Conservation (phyloP, 2,113 vertebrate species). For the Apodemus speciosus region DNA sequence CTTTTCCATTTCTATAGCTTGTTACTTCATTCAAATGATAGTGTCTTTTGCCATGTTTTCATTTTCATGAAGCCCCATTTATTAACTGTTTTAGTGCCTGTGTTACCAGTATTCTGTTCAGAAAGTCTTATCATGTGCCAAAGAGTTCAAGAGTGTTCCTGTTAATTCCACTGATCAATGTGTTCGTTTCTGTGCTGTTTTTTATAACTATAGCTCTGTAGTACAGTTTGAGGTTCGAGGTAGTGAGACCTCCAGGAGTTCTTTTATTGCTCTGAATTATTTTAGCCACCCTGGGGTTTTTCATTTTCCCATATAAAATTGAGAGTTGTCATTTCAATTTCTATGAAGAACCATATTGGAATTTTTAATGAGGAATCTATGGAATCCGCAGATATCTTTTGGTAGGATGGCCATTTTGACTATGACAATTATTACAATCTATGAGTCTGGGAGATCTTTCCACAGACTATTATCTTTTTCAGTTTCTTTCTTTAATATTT, state of each 20-base stretch:
- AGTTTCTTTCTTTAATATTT: background rate
- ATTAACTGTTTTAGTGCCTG: background rate
- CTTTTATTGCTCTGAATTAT: background rate
- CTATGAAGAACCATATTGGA: background rate
- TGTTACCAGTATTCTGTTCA: background rate
- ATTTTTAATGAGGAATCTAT: background rate
- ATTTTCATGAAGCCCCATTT: background rate
- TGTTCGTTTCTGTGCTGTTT: background rate
- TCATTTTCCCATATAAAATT: background rate
- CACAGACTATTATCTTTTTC: background rate
- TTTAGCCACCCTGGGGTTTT: background rate
- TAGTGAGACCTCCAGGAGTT: background rate
- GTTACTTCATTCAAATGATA: background rate
- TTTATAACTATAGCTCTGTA: background rate
- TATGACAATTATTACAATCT: background rate
- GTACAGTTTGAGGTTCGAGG: background rate
- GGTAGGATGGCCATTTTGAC: background rate
- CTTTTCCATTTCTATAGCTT: background rate
- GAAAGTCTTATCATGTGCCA: background rate
- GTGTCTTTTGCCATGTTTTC: background rate
- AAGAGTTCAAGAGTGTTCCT: background rate
- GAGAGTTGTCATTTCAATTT: background rate
- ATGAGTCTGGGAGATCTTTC: background rate
- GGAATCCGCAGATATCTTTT: background rate
- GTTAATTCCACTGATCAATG: background rate